A percentile compares a stretch with the other conserved stretches of the same genome.
Evolutionary conservation across 1,140 invertebrate genomes (phyloP).

Genomic region (Luehdorfia chinensis): DNA sequence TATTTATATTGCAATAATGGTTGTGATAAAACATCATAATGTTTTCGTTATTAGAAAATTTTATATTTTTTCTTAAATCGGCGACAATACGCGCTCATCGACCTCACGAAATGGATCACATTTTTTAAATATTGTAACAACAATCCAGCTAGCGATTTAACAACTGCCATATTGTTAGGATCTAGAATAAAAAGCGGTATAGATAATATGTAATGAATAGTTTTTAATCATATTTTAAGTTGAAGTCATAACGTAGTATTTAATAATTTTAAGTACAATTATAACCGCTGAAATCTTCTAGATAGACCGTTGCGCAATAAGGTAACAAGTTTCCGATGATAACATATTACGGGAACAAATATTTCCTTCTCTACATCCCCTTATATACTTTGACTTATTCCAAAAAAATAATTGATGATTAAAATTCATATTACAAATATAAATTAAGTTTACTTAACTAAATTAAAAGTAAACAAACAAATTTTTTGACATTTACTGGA

Average conservation of each 20-base stretch:
- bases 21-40: conserved; percentile 64
- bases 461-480: too few species aligned
- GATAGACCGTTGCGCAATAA: conserved; percentile 11
- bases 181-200: conserved; percentile 55
- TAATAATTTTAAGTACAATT: conserved; percentile 66
- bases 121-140: conserved; percentile 40
- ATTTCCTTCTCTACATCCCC: background rate
- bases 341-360: background rate
- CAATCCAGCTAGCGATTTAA: conserved; percentile 74
- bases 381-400: too few species aligned
- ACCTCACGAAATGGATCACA: conserved; percentile 50
- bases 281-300: conserved; percentile 19
- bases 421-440: too few species aligned
- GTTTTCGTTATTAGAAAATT: conserved; percentile 42
- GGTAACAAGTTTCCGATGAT: conserved; percentile 13
- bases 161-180: conserved; percentile 75
- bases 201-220: conserved; percentile 44
- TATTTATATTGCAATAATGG: conserved; percentile 64
- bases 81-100: conserved; percentile 48
- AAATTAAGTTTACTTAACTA: too few species aligned
- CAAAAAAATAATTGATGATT: too few species aligned
- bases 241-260: conserved; percentile 73
- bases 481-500: too few species aligned
- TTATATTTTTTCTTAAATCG: conserved; percentile 34
- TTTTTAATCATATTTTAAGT: conserved; percentile 59